Base-by-base conservation (phyloP, 2,888 invertebrate genomes). In the Magallana nippona region DNA sequence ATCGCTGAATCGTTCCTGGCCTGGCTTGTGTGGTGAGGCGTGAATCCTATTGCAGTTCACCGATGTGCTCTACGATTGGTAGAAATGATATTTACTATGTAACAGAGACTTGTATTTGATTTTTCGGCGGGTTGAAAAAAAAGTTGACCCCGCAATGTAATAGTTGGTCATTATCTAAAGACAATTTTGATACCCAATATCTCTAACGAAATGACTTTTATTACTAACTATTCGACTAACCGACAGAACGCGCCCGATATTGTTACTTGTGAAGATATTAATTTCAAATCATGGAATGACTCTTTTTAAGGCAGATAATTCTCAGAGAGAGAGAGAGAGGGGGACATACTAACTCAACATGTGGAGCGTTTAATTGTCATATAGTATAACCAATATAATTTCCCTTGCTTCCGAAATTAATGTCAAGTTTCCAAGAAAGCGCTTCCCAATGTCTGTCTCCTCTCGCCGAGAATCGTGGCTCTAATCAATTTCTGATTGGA, bases 371-470 rank as follows among this genome's bases (percentile, higher is more conserved):
- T 81, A 81, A 81, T 78, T 81, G 84, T 81, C 79, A 81, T 81
- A 83, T 83, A 80, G 78, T 81, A 83, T 83, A 77, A 63, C 85
- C 81, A 58, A 78, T 83, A 78, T 83, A 85, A 83, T 85, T 85
- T 85, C 85, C 83, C 79, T 62, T 62, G 85, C 83, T 85, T 85
- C 85, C 85, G 85, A 81, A 77, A 81, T 62, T 71, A 83, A 83
- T 62, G 57, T 79, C 81, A 55, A 55, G 77, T 78, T 78, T 83
- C 82, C 71, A 79, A 44, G 81, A 77, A 81, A 63, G 79, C 77
- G 55, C 44, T 78, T 27, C 56, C 8, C n/a, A 57, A 19, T 79
- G 57, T 19, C 79, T 56, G 58, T 79, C 19, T 79, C 57, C 22
- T 56, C 79, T 56, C 55, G 22, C 44, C n/a, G 15, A 15, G 57